A percentile compares a stretch with the other conserved stretches of the same genome.
Conservation (phyloP, 2,113 vertebrate genomes). For the Lutjanus erythropterus region DNA sequence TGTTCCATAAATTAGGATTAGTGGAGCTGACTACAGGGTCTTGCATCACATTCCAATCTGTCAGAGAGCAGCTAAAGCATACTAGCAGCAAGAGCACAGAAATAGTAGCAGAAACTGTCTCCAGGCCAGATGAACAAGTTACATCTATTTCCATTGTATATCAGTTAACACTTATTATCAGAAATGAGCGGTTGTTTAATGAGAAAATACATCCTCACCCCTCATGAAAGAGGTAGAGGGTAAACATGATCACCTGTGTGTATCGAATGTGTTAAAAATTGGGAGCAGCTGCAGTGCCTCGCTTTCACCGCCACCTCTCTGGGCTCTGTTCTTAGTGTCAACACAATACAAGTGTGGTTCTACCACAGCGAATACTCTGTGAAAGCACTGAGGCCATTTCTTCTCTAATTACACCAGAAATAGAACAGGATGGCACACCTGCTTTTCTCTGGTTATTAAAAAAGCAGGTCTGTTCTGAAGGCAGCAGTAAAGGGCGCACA, state of each 20-base stretch:
- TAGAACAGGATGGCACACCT: conserved; percentile 50
- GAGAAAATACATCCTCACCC: background rate
- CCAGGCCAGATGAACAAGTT: conserved; percentile 5
- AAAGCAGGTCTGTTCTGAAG: background rate
- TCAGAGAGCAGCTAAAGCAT: conserved; percentile 8
- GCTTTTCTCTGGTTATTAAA: conserved; percentile 26
- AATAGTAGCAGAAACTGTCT: conserved; percentile 18
- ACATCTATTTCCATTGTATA: conserved; percentile 12
- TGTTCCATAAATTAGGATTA: conserved; percentile 33
- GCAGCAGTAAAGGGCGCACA: conserved; percentile 10
- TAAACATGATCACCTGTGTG: conserved; percentile 1
- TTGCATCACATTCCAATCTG: conserved; percentile 44
- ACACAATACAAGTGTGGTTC: conserved; percentile 46
- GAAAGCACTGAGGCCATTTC: conserved; percentile 41
- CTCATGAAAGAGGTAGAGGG: conserved; percentile 3
- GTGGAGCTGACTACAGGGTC: conserved; percentile 19
- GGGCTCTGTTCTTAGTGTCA: conserved; percentile 42
- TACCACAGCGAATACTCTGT: conserved; percentile 35
- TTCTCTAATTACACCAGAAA: conserved; percentile 66
- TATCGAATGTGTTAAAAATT: conserved; percentile 42
- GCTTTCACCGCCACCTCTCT: conserved; percentile 36
- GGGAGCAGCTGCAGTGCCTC: conserved; percentile 19
- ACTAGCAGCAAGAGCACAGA: conserved; percentile 17
- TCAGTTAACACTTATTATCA: conserved; percentile 25
- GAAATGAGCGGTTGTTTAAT: conserved; percentile 28